phyloP scores from a whole-genome alignment of 2,888 invertebrate species.

The Epinotia bilunana region DNA sequence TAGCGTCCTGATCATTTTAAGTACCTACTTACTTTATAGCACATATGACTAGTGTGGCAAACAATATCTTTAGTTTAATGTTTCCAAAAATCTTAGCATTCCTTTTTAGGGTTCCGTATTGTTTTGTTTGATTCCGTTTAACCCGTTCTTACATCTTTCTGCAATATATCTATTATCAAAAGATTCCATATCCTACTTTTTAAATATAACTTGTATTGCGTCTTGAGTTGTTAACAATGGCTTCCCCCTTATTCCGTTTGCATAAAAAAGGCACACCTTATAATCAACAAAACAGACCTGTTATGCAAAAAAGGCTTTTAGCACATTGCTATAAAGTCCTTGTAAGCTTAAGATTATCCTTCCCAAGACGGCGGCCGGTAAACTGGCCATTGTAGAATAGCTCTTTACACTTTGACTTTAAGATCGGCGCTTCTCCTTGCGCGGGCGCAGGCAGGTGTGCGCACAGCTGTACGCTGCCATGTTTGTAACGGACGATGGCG shows the following conservation, averaged over 20 bases:
- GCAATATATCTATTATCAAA: not conserved
- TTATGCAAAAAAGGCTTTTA: constrained; percentile 9
- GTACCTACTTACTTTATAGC: too few species aligned
- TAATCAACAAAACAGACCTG: not conserved
- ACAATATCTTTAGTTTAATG: not conserved
- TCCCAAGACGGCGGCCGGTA: not conserved
- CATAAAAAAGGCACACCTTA: constrained; percentile 37
- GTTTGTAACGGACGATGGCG: constrained; percentile 53
- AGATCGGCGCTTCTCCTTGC: constrained; percentile 23
- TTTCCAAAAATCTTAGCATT: not conserved
- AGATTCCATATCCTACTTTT: not conserved
- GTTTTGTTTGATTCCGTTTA: not conserved
- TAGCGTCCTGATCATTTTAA: too few species aligned
- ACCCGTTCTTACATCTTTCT: not conserved
- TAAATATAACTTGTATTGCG: constrained; percentile 23
- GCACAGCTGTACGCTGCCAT: constrained; percentile 56
- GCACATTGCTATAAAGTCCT: not conserved
- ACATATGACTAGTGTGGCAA: not conserved
- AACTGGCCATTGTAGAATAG: not conserved
- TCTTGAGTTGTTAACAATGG: constrained; percentile 29
- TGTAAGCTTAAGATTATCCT: not conserved
- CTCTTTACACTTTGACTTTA: not conserved
- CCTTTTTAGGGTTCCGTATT: too few species aligned
- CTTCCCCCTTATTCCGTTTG: constrained; percentile 16
- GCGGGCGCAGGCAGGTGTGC: constrained; percentile 59